Evolutionary conservation across 92 coral and sea anemone species (phyloP).

Genomic region (Phenganax subtilis): DNA sequence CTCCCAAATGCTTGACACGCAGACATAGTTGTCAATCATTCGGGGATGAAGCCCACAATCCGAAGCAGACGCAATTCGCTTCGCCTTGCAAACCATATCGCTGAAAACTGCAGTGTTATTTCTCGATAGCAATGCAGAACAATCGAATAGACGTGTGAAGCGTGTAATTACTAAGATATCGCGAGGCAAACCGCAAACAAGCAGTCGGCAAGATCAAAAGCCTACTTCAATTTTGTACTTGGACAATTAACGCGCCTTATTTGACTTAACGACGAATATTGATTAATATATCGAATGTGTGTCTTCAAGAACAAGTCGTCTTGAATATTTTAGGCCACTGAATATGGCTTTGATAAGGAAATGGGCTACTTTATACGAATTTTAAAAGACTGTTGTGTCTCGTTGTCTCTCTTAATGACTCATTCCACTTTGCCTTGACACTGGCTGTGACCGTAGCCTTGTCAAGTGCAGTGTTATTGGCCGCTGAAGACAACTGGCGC

Average conservation of each 20-base stretch:
- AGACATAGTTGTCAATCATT: constrained; percentile 32
- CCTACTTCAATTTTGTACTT: constrained; percentile 33
- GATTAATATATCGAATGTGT: constrained; percentile 33
- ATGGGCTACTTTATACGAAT: not conserved
- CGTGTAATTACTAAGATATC: constrained; percentile 30
- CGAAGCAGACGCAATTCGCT: not conserved
- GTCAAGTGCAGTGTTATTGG: constrained; percentile 31
- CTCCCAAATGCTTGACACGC: constrained; percentile 56
- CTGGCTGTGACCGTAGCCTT: not conserved
- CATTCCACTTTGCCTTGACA: constrained; percentile 3
- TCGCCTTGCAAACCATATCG: not conserved
- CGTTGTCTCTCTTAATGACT: not conserved
- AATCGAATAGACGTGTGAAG: constrained; percentile 6
- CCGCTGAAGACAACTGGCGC: constrained; percentile 32
- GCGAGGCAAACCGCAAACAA: constrained; percentile 38
- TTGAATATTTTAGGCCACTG: constrained; percentile 12
- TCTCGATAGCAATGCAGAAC: constrained; percentile 8
- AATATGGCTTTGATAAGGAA: not conserved
- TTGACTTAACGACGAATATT: constrained; percentile 37
- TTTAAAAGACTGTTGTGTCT: not conserved
- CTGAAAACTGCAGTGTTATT: not conserved
- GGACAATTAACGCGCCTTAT: constrained; percentile 33
- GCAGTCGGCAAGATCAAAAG: constrained; percentile 39
- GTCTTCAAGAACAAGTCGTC: not conserved
- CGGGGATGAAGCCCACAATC: not conserved